phyloP scores from a whole-genome alignment of 2,888 invertebrate genomes.

The Ophioninae sp. region DNA sequence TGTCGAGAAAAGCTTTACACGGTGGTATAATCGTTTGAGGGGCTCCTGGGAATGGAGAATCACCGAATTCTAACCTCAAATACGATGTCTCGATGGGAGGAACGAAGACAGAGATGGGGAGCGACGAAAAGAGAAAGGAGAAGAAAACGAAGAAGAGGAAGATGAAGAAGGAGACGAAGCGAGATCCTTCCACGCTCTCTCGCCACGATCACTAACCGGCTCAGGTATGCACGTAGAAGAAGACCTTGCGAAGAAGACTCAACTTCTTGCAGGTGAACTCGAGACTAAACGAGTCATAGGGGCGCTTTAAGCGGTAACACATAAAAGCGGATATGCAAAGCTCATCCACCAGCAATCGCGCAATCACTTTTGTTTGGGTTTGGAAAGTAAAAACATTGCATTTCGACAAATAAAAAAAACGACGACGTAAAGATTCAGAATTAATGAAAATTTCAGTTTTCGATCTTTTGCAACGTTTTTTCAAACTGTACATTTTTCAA shows the following conservation, averaged over 20 bases:
- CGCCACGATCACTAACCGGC: slow-evolving; percentile 56
- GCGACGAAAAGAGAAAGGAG: slow-evolving; percentile 31
- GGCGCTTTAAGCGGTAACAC: slow-evolving; percentile 12
- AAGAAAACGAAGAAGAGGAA: slow-evolving; percentile 31
- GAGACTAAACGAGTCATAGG: slow-evolving; percentile 60
- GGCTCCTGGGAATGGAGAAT: slow-evolving; percentile 44
- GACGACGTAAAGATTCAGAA: too few species aligned
- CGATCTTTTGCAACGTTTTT: too few species aligned
- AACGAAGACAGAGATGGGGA: neutral
- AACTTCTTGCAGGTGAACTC: slow-evolving; percentile 65
- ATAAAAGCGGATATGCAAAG: neutral
- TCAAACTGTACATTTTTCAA: too few species aligned
- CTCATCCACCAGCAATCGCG: neutral
- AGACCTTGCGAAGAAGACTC: slow-evolving; percentile 53
- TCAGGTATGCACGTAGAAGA: slow-evolving; percentile 62
- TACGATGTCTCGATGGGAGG: slow-evolving; percentile 28
- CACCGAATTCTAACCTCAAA: slow-evolving; percentile 49
- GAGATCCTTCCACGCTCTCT: slow-evolving; percentile 57
- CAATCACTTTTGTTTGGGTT: neutral
- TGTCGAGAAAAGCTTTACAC: slow-evolving; percentile 48
- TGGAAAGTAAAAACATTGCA: neutral
- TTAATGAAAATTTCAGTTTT: too few species aligned
- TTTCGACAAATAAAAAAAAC: too few species aligned
- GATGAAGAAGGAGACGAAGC: slow-evolving; percentile 12
- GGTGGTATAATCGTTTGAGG: slow-evolving; percentile 49